Evolutionary conservation across 2,113 vertebrate genomes (phyloP), one percentile per base, ranked within the genome.

Genomic region (Lipotes vexillifer): DNA sequence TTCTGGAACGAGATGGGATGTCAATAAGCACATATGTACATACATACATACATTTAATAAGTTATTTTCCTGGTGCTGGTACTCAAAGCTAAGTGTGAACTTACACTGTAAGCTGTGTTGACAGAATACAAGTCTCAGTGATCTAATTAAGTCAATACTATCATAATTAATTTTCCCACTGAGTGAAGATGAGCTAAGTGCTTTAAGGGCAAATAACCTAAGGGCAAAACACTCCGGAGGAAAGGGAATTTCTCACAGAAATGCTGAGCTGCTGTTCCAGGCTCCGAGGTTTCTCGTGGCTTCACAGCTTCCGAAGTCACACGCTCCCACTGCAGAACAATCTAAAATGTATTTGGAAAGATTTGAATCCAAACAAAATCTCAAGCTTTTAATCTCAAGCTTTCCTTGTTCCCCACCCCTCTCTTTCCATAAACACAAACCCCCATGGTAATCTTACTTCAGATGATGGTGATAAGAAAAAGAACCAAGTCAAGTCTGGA

Each of bases 241-340:
- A 82, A 85, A 33, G 33, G 49, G 36, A 85, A 82, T 96, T 98
- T 98, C 99, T 71, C 98, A 99, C 99, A 99, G 98, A 99, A 99
- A 81, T 38, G 98, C 72, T 99, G 98, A 27, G 99, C 98, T 80
- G 99, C 99, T 69, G 98, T 98, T 96, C 98, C 99, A 92, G 99
- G 98, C 74, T 98, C 98, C 8, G 97, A 57, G 8, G 98, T 93
- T 95, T 99, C 99, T 95, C 98, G 98, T 85, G 97, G 98, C 93
- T 99, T 99, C 41, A 98, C 96, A 86, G 99, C 97, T 97, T 99
- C 99, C 59, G 97, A 95, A 55, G 98, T 97, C 91, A 98, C 98
- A 13, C 98, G 99, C 80, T 99, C 99, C 99, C 99, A 99, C 80
- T 99, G 99, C 93, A 99, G 98, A 94, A 99, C 98, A 25, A 99